phyloP scores from a whole-genome alignment of 1,140 invertebrate genomes.

The Pseudomyrmex cubaensis region DNA sequence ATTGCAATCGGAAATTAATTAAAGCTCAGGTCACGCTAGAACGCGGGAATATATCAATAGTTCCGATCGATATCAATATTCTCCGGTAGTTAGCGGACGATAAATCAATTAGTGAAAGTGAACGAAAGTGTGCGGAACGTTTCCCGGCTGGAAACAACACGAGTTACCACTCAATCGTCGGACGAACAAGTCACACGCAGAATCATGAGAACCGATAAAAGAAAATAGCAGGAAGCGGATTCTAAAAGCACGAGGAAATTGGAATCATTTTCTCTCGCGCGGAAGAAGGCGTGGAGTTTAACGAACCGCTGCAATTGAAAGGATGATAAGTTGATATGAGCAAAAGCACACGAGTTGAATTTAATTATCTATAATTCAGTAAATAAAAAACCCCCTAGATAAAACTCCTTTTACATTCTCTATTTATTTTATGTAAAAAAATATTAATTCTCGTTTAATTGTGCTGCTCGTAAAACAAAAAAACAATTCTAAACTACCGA shows the following conservation, averaged over 20 bases:
- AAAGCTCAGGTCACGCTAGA: slow-evolving; percentile 1
- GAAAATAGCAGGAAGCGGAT: slow-evolving; percentile 20
- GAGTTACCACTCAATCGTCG: slow-evolving; percentile 53
- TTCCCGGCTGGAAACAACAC: slow-evolving; percentile 35
- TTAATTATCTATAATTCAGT: slow-evolving; percentile 11
- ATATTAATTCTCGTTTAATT: background rate
- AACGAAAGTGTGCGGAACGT: slow-evolving; percentile 39
- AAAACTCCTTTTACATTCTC: background rate
- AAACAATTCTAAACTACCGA: background rate
- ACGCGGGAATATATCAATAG: slow-evolving; percentile 10
- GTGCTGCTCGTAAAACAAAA: too few relatives aligned
- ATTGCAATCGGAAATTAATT: slow-evolving; percentile 52
- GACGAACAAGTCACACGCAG: slow-evolving; percentile 18
- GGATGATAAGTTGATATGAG: slow-evolving; percentile 28
- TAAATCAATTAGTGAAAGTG: slow-evolving; percentile 53
- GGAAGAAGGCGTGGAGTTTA: slow-evolving; percentile 20
- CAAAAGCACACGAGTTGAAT: slow-evolving; percentile 3
- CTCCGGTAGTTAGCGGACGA: slow-evolving; percentile 49
- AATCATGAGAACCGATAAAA: slow-evolving; percentile 3
- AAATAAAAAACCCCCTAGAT: slow-evolving; percentile 19
- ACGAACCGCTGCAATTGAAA: slow-evolving; percentile 38
- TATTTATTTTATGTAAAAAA: background rate
- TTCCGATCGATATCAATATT: slow-evolving; percentile 56
- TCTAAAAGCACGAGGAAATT: slow-evolving; percentile 36
- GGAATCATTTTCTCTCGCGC: slow-evolving; percentile 32